Conservation (phyloP, 2,113 vertebrate species). For the Acinonyx jubatus region DNA sequence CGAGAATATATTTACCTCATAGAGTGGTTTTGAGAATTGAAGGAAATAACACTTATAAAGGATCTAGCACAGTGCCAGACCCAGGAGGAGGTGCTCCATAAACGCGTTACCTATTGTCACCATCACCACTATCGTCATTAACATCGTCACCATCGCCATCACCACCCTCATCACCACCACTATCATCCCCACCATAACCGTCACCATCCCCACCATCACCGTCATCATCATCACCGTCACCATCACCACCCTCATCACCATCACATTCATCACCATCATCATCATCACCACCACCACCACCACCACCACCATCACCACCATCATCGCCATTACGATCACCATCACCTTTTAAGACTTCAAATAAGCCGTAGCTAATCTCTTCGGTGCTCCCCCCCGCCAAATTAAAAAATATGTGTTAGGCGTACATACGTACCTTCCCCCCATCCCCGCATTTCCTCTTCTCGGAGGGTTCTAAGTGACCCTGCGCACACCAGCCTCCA, state of each 20-base stretch:
- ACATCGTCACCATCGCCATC: accelerated
- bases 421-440: background rate
- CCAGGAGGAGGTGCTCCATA: background rate
- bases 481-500: background rate
- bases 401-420: background rate
- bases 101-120: accelerated
- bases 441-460: background rate
- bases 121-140: background rate
- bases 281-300: accelerated
- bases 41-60: background rate
- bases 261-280: accelerated
- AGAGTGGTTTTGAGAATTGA: background rate
- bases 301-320: accelerated
- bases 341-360: background rate
- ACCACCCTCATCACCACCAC: accelerated
- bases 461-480: background rate
- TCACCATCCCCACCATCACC: accelerated
- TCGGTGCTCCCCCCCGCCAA: background rate
- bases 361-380: background rate
- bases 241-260: accelerated
- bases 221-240: accelerated
- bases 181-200: background rate
- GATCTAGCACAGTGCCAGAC: background rate
- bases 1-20: background rate
- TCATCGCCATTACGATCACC: accelerated